Evolutionary conservation across 1,140 invertebrate species (phyloP), one percentile per base, ranked within the genome.

Genomic region (Episyrphus balteatus): DNA sequence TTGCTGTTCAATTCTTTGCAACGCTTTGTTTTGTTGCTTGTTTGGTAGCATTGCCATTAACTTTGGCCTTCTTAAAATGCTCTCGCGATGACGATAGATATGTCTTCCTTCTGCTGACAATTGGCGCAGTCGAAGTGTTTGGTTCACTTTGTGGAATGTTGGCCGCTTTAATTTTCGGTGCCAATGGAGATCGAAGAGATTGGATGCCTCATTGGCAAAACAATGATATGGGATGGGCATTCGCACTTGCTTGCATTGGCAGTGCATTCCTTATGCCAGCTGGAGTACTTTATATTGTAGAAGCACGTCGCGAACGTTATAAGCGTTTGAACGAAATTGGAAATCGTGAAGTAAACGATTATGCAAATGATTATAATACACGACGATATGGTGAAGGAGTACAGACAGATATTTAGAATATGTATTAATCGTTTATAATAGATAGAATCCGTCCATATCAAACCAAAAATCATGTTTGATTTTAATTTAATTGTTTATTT

Each of bases 141-240:
- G 76, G 72, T 50, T 86, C 85, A 54, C 70, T 90, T 13, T 85
- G 83, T 54, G 88, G 88, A 2, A 66, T 77, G 5, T 73, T 78
- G 59, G 74, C 76, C 12, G 74, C 78, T 14, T 67, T 77, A 0
- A 75, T 73, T 19, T 97, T 97, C 73, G 93, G 92, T 26, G 81
- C 83, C 1, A 75, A 83, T 59, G 92, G 91, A 11, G 90, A 96
- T 70, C 82, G 88, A 2, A 72, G 92, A 19, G 86, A 90, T 58
- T 98, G 93, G 92, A 93, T 97, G 87, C 93, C 92, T 0, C 81
- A 93, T 58, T 95, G 92, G 79, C 89, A 96, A 56, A 88, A 93
- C 58, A 97, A 97, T 70, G 83, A 91, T 61, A 77, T 96, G n/a
- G 84, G 91, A 3, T 98, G 92, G 92, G 91, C 91, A 2, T 98